Evolutionary conservation across 1,140 invertebrate species (phyloP), one percentile per base, ranked within the genome.

Genomic region (Phortica variegata): DNA sequence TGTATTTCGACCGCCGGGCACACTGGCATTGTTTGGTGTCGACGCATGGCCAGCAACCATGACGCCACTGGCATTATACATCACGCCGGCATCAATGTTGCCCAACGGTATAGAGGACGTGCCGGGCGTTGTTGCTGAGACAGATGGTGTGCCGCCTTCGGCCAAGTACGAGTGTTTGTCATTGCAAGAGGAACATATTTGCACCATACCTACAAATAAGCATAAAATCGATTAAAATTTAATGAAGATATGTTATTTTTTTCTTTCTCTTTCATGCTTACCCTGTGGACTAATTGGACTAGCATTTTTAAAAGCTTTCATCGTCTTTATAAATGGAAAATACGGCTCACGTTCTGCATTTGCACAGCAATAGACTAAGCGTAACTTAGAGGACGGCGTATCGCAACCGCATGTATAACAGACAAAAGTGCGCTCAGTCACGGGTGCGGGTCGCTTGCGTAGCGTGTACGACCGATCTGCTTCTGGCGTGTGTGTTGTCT

Each of bases 351-450:
- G 81, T 65, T 91, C 89, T 2, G 87, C 83, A 79, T 93, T 92
- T 29, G 86, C 81, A 69, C 87, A 87, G 73, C 90, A 91, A 75
- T 91, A 92, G n/a, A 93, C 79, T 41, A 91, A 77, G 60, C 89
- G 78, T 77, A 90, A 78, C 80, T 85, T 81, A 71, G 85, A 86
- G 15, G 86, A 88, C 47, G 86, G 84, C 71, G 87, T 87, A 71
- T 88, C 84, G 51, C 85, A 80, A 18, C 88, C 87, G 79, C 92
- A 95, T 37, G 89, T 91, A 75, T 91, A 95, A 79, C 91, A 95
- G 20, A 93, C 85, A 75, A 93, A 93, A 46, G 88, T 85, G 2
- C 82, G 81, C 59, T 87, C 86, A 18, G 83, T 75, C 6, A 79
- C 71, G 3, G 83, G 81, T 10, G 84, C 81, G 29, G 86, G 84